Base-by-base conservation (phyloP, 2,888 invertebrate genomes). In the Macaria liturata region DNA sequence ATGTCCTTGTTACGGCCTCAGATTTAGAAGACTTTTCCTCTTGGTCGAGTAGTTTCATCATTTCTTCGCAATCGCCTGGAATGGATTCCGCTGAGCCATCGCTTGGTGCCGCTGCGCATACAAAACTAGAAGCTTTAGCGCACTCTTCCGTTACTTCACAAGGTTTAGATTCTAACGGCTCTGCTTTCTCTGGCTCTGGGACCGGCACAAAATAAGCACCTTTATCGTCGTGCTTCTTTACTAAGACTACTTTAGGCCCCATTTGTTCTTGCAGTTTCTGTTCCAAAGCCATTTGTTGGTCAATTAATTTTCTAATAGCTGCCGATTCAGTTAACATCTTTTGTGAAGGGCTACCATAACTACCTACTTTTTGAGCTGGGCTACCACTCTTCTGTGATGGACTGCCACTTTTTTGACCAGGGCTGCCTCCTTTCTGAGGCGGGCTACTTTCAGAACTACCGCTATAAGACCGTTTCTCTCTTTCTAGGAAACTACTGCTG, bases 401-500 rank as follows among this genome's bases (percentile, higher is more conserved):
- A 62, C 91, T 92, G 3, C 90, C 88, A 71, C 85, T 84, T 65
- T 92, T 92, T 66, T 85, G 88, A 6, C 81, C 71, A 0, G 91
- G 91, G 52, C 91, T 91, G 4, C 91, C 88, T 51, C 86, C 82
- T 67, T 93, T 93, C 65, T 91, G 81, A 20, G 93, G 93, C 50
- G 93, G 94, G 67, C 93, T 93, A 65, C 92, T 93, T 62, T 94
- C 94, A 3, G 93, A 93, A 67, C 94, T 94, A 59, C 94, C 94
- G 61, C 91, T 88, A 54, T 92, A 92, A 1, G 90, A 91, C 2
- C 92, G 82, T 69, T 89, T 91, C 74, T 92, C 92, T 72, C 89
- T 83, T 75, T 92, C 92, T 44, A 92, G 76, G 72, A 92, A 92
- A 74, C 83, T 80, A 30, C 90, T 79, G 57, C 90, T 92, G 1